Evolutionary conservation across 2,888 invertebrate genomes (phyloP).

Genomic region (Hecatera dysodea): DNA sequence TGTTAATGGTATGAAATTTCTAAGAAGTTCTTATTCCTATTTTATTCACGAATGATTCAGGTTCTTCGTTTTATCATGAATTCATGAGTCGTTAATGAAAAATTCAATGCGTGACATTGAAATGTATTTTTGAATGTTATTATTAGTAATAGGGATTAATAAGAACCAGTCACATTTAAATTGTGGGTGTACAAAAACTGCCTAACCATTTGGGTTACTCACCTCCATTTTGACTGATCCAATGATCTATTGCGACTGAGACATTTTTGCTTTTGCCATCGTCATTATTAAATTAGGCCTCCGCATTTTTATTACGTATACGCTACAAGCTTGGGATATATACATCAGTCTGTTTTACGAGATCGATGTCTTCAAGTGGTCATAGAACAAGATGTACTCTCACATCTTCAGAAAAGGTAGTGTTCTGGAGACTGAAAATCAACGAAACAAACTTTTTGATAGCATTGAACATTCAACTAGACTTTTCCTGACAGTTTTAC

Average conservation of each 20-base stretch:
- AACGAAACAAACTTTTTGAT: neutral
- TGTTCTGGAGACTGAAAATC: neutral
- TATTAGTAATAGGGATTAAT: constrained; percentile 47
- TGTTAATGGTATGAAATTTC: constrained; percentile 29
- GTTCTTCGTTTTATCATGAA: constrained; percentile 10
- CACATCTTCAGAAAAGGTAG: neutral
- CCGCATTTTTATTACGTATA: too few species aligned
- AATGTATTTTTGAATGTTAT: constrained; percentile 50
- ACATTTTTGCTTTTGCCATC: too few species aligned
- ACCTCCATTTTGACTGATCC: too few species aligned
- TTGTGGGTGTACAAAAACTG: constrained; percentile 15
- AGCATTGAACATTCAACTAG: neutral
- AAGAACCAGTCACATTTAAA: constrained; percentile 16
- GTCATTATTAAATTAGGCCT: too few species aligned
- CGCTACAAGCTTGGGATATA: too few species aligned
- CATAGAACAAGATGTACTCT: neutral
- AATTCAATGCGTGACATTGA: constrained; percentile 45
- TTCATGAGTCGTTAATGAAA: constrained; percentile 45
- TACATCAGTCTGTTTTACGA: neutral
- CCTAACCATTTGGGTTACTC: constrained; percentile 7
- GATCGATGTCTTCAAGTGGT: neutral
- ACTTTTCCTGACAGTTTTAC: neutral
- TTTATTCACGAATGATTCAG: constrained; percentile 47
- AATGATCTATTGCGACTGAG: too few species aligned
- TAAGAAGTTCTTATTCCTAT: constrained; percentile 28